Evolutionary conservation across 2,888 invertebrate species (phyloP), one percentile per base, ranked within the genome.

Genomic region (Cerceris rybyensis): DNA sequence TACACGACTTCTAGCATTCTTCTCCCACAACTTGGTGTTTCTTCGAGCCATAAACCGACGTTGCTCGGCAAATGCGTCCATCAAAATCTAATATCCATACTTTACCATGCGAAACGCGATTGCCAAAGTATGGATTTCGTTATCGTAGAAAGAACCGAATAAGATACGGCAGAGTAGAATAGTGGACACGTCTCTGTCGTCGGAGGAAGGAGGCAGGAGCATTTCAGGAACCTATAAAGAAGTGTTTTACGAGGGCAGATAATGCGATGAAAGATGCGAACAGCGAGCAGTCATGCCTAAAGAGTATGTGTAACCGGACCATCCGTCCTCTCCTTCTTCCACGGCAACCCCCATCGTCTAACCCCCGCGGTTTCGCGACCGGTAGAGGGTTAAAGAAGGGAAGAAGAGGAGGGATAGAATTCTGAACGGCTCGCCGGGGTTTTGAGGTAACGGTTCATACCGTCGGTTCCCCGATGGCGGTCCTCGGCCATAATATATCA

Each of bases 181-280:
- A 46, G 58, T 9, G 49, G 54, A 70, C 59, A 43, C 59, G 69
- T 55, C 41, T 64, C 13, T 11, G 49, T 39, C 28, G 39, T 46
- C 60, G 41, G 66, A 69, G 50, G 41, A 50, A 57, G 42, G 14
- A 55, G 64, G 71, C 43, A 39, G 75, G 59, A 75, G 71, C 80
- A 79, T 84, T 83, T 87, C 83, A 87, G 84, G 82, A 81, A 83
- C 84, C 87, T 87, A 88, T 88, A 86, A 90, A 90, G 89, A 86
- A 88, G 89, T 90, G 90, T 90, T 92, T 92, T 92, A 92, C 90
- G 92, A 90, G 89, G 88, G 83, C 84, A 88, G 90, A 91, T 92
- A 92, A 92, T 90, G 88, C 91, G 91, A 92, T 92, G 92, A 92
- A 86, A 88, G 91, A 92, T 92, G 92, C 91, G 90, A 88, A 82